These are phyloP conservation scores for Yoshiicerus persimilis DNA, from an alignment of 1,140 invertebrate species.

Conservation along the genomic window DNA sequence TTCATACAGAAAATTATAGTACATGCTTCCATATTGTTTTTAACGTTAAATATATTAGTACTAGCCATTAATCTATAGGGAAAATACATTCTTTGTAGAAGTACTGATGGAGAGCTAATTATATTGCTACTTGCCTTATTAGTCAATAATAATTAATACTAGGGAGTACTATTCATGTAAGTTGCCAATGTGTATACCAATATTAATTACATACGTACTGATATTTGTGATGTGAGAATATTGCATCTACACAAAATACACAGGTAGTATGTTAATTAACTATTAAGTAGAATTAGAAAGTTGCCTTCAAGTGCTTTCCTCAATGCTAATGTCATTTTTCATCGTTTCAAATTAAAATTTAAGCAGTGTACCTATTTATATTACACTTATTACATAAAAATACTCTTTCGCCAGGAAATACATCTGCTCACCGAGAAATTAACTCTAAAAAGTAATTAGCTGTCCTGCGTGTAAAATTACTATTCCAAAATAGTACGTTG, in stretches of 20 bases:
- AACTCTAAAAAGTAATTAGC: no score
- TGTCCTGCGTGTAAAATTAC: no score
- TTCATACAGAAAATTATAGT: not conserved
- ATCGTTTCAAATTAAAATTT: not conserved
- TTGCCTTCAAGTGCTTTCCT: not conserved
- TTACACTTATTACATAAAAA: not conserved
- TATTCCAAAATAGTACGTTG: no score
- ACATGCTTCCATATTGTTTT: not conserved
- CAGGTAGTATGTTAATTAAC: not conserved
- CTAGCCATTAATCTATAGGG: not conserved
- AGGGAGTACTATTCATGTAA: not conserved
- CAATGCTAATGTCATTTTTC: not conserved
- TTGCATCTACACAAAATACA: not conserved
- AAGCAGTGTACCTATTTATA: not conserved
- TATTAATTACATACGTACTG: not conserved
- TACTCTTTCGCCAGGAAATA: not conserved
- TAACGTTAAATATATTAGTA: not conserved
- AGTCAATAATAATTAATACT: not conserved
- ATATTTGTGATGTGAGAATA: not conserved
- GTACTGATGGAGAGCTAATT: not conserved
- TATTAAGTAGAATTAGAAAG: not conserved
- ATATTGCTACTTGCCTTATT: not conserved
- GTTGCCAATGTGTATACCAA: not conserved
- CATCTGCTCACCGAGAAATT: not conserved
- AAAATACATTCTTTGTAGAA: not conserved